Percentiles rank a stretch among this genome's conserved stretches.
phyloP scores from a whole-genome alignment of 2,113 vertebrate genomes.

The Rhinolophus ferrumequinum region DNA sequence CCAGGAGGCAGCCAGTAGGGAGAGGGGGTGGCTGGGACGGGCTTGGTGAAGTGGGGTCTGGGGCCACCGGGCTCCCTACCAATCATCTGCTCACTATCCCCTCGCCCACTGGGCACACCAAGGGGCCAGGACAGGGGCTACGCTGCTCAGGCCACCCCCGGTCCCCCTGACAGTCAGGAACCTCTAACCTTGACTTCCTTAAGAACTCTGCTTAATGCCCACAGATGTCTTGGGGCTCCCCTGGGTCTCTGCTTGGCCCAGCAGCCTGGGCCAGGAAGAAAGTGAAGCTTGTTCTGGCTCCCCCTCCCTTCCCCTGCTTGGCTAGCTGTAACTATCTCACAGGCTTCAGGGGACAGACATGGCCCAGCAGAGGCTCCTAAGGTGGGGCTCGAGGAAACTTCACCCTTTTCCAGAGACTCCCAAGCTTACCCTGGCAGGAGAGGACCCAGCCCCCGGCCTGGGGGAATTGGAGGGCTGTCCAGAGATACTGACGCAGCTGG shows the following conservation, averaged over 20 bases:
- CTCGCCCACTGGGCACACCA: background rate
- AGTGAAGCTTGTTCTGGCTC: conserved; percentile 76
- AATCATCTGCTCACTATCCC: background rate
- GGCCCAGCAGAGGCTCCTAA: conserved; percentile 40
- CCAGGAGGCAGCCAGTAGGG: background rate
- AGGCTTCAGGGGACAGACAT: conserved; percentile 66
- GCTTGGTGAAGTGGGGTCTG: background rate
- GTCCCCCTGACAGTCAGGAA: background rate
- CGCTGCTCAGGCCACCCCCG: background rate
- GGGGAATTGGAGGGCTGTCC: background rate
- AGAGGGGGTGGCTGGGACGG: background rate
- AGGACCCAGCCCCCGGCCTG: rapidly evolving
- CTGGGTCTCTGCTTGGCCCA: background rate
- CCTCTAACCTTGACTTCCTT: conserved; percentile 27
- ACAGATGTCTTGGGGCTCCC: conserved; percentile 64
- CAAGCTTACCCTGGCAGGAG: background rate
- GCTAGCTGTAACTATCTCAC: conserved; percentile 84
- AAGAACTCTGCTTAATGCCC: conserved; percentile 51
- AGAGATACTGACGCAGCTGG: background rate
- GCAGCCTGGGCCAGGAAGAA: conserved; percentile 79
- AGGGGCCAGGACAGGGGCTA: background rate
- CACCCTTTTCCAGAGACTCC: background rate
- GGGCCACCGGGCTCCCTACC: background rate
- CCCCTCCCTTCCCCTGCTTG: conserved; percentile 73
- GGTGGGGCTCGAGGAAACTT: background rate